Percentiles rank a stretch among this genome's conserved stretches.
Conservation (phyloP, 1,140 invertebrate species). For the Sipha flava region DNA sequence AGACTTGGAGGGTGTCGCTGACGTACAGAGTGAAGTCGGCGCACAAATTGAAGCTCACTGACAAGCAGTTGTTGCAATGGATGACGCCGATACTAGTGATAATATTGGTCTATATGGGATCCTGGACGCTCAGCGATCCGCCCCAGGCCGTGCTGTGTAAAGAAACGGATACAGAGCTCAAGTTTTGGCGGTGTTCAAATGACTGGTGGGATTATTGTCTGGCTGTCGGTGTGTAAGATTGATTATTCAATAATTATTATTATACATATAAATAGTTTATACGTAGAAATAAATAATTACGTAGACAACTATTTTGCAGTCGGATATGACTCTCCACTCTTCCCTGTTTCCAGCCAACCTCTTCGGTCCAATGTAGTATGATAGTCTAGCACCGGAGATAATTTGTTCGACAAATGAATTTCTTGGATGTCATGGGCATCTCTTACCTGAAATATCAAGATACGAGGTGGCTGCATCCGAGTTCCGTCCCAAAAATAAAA, state of each 20-base stretch:
- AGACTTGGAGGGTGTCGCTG: conserved; percentile 86
- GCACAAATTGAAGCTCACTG: conserved; percentile 84
- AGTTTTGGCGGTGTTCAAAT: conserved; percentile 79
- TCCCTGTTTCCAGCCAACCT: too few relatives aligned
- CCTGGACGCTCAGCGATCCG: conserved; percentile 78
- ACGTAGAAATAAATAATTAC: too few relatives aligned
- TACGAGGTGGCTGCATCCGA: too few relatives aligned
- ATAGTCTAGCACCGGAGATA: too few relatives aligned
- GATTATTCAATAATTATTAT: not conserved
- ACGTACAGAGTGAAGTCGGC: conserved; percentile 90
- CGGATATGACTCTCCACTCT: too few relatives aligned
- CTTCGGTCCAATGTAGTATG: too few relatives aligned
- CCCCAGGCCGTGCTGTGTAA: conserved; percentile 67
- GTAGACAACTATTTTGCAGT: too few relatives aligned
- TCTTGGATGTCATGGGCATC: too few relatives aligned
- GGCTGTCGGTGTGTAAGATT: conserved; percentile 58
- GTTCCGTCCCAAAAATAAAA: too few relatives aligned
- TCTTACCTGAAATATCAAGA: too few relatives aligned
- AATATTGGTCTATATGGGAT: conserved; percentile 77
- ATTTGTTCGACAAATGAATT: too few relatives aligned
- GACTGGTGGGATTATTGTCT: conserved; percentile 90
- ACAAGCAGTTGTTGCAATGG: conserved; percentile 82
- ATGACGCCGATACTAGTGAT: conserved; percentile 80
- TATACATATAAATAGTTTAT: too few relatives aligned
- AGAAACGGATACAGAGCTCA: conserved; percentile 58